Conservation (phyloP, 2,888 invertebrate species). For the Eulithis testata region DNA sequence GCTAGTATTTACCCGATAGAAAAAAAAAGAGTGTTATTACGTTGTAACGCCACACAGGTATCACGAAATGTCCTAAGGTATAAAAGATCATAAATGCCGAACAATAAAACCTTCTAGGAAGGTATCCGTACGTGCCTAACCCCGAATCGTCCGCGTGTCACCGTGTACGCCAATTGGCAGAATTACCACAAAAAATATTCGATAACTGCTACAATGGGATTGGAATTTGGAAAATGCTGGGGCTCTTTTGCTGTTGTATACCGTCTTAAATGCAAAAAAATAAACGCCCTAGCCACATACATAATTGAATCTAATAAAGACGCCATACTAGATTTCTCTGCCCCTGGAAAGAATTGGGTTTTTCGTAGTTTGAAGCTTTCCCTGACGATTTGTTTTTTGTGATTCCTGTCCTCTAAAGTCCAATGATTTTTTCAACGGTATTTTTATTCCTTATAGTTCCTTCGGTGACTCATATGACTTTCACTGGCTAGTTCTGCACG, state of each 20-base stretch:
- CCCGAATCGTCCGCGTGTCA: conserved; percentile 31
- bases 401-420: no score
- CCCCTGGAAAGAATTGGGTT: no score
- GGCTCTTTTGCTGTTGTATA: no score
- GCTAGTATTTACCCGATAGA: no score
- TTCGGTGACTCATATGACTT: conserved; percentile 48
- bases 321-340: no score
- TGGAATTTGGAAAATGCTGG: background rate
- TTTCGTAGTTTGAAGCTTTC: no score
- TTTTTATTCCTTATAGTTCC: background rate
- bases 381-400: no score
- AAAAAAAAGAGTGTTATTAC: no score
- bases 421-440: no score
- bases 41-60: background rate
- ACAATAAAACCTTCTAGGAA: conserved; percentile 48
- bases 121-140: conserved; percentile 49
- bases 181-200: conserved; percentile 27
- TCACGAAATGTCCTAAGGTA: conserved; percentile 15
- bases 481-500: conserved; percentile 58
- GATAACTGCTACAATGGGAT: conserved; percentile 14
- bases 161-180: conserved; percentile 35
- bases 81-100: conserved; percentile 32
- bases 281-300: no score
- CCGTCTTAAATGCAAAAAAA: no score
- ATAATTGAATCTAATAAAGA: no score